Evolutionary conservation across 2,113 vertebrate genomes (phyloP), one percentile per base, ranked within the genome.

Genomic region (Mirza zaza): DNA sequence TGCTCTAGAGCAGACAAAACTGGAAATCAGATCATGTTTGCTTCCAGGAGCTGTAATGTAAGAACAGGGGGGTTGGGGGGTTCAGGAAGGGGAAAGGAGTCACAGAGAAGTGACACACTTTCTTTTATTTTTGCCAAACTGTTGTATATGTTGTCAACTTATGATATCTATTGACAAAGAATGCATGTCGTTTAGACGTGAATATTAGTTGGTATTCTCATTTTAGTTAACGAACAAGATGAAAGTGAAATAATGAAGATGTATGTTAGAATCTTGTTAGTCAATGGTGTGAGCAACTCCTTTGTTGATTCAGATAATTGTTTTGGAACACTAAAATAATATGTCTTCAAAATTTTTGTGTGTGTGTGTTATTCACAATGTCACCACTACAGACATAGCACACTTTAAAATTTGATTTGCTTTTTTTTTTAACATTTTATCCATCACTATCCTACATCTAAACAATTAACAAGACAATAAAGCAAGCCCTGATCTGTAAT

Each of bases 361-460:
- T 90, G 14, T 39, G 17, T 82, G n/a, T 77, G 34, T 13, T 94
- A 57, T 80, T 86, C 42, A 76, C 87, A 83, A 89, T 17, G 6
- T 29, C 39, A 79, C 25, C 6, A 14, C 39, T 57, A 52, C 2
- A 83, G n/a, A 89, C 34, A 10, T 5, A 2, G 34, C 8, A 34
- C 15, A 34, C 8, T 36, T 81, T 84, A 65, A 87, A 32, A 20
- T 57, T 67, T 76, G 55, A 63, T 93, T 87, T 96, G 36, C 27
- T 73, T 52, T 91, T 96, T 91, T 96, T 96, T 48, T 52, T 77
- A 50, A 48, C 71, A 61, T 95, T 86, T 82, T 93, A 63, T 8
- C 63, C 11, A 20, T 80, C 29, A 36, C 14, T 81, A 29, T 61
- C 76, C 68, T 79, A 34, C 23, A 45, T 82, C 45, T 67, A 96